phyloP scores from a whole-genome alignment of 2,888 invertebrate species.

The Acleris sparsana region DNA sequence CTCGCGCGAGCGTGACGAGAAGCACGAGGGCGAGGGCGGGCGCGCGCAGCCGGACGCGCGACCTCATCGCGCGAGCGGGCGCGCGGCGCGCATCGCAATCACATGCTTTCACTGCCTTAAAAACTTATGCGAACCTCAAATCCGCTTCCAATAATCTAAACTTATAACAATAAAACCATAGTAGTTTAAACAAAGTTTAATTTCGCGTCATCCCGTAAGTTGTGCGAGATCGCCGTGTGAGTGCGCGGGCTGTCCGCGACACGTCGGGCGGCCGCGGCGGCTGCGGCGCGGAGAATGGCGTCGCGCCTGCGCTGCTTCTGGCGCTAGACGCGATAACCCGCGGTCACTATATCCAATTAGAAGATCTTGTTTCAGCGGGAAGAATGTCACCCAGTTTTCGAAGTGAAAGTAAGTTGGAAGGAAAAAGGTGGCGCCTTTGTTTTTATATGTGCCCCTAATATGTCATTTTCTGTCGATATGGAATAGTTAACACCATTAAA shows the following conservation, averaged over 20 bases:
- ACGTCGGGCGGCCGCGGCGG: constrained; percentile 64
- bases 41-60: constrained; percentile 42
- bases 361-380: not conserved
- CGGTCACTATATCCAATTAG: constrained; percentile 26
- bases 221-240: constrained; percentile 47
- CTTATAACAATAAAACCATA: not conserved
- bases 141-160: constrained; percentile 31
- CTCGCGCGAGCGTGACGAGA: constrained; percentile 56
- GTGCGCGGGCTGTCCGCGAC: constrained; percentile 44
- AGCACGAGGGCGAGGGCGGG: constrained; percentile 53
- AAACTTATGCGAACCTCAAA: constrained; percentile 35
- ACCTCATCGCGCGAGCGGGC: constrained; percentile 45
- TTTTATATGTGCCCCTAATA: no score
- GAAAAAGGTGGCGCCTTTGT: no score
- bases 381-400: not conserved
- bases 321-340: constrained; percentile 12
- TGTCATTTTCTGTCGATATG: no score
- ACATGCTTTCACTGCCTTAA: constrained; percentile 48
- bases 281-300: constrained; percentile 67
- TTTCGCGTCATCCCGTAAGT: constrained; percentile 52
- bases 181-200: constrained; percentile 2
- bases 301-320: constrained; percentile 73
- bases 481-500: no score
- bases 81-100: constrained; percentile 71
- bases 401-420: not conserved